phyloP scores from a whole-genome alignment of 2,888 invertebrate genomes.

The Anaspis maculata region DNA sequence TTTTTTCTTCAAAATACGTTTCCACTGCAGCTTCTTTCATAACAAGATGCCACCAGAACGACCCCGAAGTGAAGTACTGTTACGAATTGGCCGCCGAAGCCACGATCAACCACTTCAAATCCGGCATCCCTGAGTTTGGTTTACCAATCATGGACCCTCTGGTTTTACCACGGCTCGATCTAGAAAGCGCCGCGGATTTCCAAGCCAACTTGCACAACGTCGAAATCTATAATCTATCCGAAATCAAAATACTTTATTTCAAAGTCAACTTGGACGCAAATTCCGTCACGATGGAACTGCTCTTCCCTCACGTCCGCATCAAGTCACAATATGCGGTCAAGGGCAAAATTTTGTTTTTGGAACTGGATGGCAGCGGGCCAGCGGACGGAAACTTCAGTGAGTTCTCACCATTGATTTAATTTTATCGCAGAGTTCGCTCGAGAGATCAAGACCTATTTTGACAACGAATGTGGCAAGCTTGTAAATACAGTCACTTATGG shows the following conservation, averaged over 20 bases:
- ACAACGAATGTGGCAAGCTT: too few relatives aligned
- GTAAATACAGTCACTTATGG: too few relatives aligned
- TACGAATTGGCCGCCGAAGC: slow-evolving; percentile 49
- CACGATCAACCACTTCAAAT: slow-evolving; percentile 47
- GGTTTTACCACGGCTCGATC: slow-evolving; percentile 3
- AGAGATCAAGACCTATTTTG: too few relatives aligned
- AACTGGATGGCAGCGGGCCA: slow-evolving; percentile 57
- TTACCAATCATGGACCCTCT: slow-evolving; percentile 8
- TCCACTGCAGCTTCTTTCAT: slow-evolving; percentile 63
- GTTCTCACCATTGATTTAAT: slow-evolving; percentile 30
- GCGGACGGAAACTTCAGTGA: slow-evolving; percentile 59
- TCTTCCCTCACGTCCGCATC: slow-evolving; percentile 54
- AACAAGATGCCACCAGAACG: slow-evolving; percentile 54
- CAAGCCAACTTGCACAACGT: slow-evolving; percentile 49
- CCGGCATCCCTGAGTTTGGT: slow-evolving; percentile 55
- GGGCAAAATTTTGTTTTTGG: slow-evolving; percentile 61
- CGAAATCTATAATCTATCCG: slow-evolving; percentile 48
- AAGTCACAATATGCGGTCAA: slow-evolving; percentile 53
- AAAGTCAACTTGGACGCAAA: slow-evolving; percentile 45
- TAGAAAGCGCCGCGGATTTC: slow-evolving; percentile 41
- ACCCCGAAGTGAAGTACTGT: slow-evolving; percentile 53
- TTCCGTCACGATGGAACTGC: slow-evolving; percentile 47
- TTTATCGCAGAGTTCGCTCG: too few relatives aligned
- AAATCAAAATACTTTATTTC: slow-evolving; percentile 6
- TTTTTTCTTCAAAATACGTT: too few relatives aligned